Percentiles rank a stretch among this genome's conserved stretches.
These are phyloP conservation scores for Stenotaenia linearis DNA, from an alignment of 2,888 invertebrate genomes.

Conservation along the genomic window DNA sequence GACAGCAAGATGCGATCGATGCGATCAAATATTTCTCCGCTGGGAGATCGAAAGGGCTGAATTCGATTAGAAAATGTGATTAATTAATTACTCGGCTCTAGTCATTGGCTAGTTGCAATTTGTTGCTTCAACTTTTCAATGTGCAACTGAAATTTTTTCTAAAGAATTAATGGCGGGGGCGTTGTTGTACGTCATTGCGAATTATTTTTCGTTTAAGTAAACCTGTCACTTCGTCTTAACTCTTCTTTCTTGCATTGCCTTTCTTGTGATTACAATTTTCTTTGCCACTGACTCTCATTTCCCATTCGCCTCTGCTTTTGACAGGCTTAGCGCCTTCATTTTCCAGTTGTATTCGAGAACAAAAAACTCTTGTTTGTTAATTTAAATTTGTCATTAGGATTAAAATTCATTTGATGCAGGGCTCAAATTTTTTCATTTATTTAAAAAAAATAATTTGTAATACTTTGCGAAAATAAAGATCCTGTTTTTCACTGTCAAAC, in stretches of 20 bases:
- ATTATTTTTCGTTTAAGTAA: not conserved
- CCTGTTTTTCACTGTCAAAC: not conserved
- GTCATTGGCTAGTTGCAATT: not conserved
- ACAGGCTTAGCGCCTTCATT: slow-evolving; percentile 11
- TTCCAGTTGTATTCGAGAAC: not conserved
- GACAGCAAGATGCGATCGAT: not conserved
- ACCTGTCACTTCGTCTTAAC: slow-evolving; percentile 7
- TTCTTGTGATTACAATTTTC: slow-evolving; percentile 6
- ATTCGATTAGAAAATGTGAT: not conserved
- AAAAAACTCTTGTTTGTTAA: not conserved
- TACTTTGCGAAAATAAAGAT: not conserved
- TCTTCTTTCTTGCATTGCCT: slow-evolving; percentile 8
- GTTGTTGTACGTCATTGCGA: slow-evolving; percentile 1
- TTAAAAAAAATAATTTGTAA: not conserved
- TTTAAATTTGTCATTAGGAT: not conserved
- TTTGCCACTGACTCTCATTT: slow-evolving; percentile 1
- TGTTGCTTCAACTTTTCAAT: not conserved
- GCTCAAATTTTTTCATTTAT: not conserved
- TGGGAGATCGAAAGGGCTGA: not conserved
- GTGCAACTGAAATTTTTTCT: not conserved
- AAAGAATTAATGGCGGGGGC: not conserved
- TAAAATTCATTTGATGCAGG: not conserved
- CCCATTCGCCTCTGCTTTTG: not conserved
- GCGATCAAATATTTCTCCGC: not conserved
- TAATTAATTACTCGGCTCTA: not conserved